A percentile compares a stretch with the other conserved stretches of the same genome.
These are phyloP conservation scores for Beris chalybata DNA, from an alignment of 2,888 invertebrate genomes.

Conservation along the genomic window DNA sequence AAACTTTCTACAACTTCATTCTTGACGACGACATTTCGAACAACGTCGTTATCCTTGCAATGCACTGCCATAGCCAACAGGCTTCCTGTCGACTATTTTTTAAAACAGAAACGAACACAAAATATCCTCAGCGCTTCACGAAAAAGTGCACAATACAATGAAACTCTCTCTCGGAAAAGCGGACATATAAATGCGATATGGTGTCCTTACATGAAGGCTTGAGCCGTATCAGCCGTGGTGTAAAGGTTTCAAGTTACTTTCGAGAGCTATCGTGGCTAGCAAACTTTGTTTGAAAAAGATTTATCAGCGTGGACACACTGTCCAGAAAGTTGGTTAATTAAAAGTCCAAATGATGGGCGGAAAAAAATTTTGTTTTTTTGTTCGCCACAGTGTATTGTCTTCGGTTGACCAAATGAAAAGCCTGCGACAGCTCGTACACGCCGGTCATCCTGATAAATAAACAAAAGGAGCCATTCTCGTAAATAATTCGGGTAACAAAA, in stretches of 20 bases:
- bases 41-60: too few species aligned
- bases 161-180: too few species aligned
- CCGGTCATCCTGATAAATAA: slow-evolving; percentile 24
- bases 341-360: slow-evolving; percentile 16
- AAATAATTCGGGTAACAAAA: slow-evolving; percentile 21
- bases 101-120: too few species aligned
- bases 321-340: slow-evolving; percentile 32
- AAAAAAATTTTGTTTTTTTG: slow-evolving; percentile 20
- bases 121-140: too few species aligned
- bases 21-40: too few species aligned
- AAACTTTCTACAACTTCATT: too few species aligned
- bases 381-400: slow-evolving; percentile 18
- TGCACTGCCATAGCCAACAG: too few species aligned
- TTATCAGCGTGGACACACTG: slow-evolving; percentile 27
- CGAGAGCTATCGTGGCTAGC: slow-evolving; percentile 12
- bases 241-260: slow-evolving; percentile 26
- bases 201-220: slow-evolving; percentile 12
- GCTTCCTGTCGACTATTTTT: too few species aligned
- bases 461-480: slow-evolving; percentile 21
- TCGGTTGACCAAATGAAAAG: slow-evolving; percentile 28
- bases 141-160: too few species aligned
- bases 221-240: neutral
- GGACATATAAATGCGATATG: neutral
- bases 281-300: slow-evolving; percentile 25
- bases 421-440: slow-evolving; percentile 8